Conservation (phyloP, 2,797 vertebrate species). For the Sitta carolinensis region DNA sequence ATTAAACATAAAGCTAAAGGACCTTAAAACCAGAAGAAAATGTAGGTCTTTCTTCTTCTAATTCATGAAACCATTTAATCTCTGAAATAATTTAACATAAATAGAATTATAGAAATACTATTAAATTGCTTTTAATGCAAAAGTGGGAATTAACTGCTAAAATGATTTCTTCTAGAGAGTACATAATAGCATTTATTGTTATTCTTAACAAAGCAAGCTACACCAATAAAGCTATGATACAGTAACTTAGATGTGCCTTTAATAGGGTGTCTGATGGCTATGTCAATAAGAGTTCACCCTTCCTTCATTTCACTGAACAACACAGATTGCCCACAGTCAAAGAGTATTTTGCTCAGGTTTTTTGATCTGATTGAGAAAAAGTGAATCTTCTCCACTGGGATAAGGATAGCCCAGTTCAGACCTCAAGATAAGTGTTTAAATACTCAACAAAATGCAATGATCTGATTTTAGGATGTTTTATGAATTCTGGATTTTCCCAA, state of each 20-base stretch:
- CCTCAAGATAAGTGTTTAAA: neutral
- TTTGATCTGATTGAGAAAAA: neutral
- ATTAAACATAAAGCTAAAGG: neutral
- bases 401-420: neutral
- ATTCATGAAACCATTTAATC: neutral
- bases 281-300: neutral
- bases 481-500: neutral
- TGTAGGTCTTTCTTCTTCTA: neutral
- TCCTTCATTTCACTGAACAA: neutral
- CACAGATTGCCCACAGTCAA: neutral
- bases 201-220: neutral
- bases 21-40: neutral
- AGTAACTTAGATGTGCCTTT: neutral
- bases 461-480: neutral
- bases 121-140: neutral
- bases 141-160: neutral
- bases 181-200: neutral
- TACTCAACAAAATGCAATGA: neutral
- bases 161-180: neutral
- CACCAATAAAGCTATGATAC: neutral
- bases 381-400: neutral
- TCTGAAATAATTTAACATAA: neutral
- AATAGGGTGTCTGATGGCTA: neutral
- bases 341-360: neutral
- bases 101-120: neutral